Base-by-base conservation (phyloP, 1,140 invertebrate genomes). In the Phymorhynchus buccinoides region DNA sequence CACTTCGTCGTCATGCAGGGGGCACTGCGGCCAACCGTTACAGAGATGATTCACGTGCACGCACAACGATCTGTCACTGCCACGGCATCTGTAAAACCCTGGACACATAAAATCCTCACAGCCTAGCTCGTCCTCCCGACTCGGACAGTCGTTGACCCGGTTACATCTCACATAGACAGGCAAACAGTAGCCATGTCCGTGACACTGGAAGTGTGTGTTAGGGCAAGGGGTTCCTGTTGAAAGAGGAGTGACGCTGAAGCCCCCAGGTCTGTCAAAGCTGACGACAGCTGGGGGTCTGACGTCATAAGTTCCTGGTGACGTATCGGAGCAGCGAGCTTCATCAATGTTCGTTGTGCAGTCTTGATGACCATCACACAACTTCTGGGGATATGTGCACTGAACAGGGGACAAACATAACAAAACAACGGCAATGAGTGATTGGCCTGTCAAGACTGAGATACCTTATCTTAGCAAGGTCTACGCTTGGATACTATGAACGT, bases 31-130 rank as follows among this genome's bases (percentile, higher is more conserved):
- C 56, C 56, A 62, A 27, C 56, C 56, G 56, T 62, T 27, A 2
- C 56, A 62, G 1, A 62, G 56, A 27, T 62, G 56, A 14, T 27
- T 14, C 56, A 62, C 56, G 56, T 62, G 56, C 56, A 62, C 18
- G 22, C 56, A 62, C 39, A 84, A 27, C n/a, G 81, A 82, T 22
- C 42, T 30, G 35, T 52, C 41, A 44, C 66, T 52, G 18, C 30
- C 42, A 16, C 56, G 35, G 37, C 81, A 83, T 42, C 73, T n/a
- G 44, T 37, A 86, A 37, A 77, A 62, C 12, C 56, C 56, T 2
- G 56, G 56, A 22, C 56, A 62, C 56, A 27, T 62, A 27, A 22
- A 62, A 44, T 30, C 75, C 77, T 62, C 56, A 62, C 56, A 62
- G 18, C n/a, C 56, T 27, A 27, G 14, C 22, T 62, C 56, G 56